Conservation (phyloP, 1,140 invertebrate genomes). For the Atta colombica region DNA sequence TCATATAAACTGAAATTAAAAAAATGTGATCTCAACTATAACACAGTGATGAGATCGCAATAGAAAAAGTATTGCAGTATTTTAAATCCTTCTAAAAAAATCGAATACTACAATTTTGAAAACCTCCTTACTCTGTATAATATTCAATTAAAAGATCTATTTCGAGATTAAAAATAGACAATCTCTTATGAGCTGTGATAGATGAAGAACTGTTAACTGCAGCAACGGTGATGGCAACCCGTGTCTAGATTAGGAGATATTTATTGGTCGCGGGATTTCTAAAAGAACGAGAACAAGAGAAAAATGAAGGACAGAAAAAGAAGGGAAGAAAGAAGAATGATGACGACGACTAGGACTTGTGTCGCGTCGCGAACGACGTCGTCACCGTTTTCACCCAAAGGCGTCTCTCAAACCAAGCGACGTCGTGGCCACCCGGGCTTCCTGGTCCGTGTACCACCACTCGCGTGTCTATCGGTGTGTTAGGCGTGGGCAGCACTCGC, state of each 20-base stretch:
- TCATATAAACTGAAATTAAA: neutral
- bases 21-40: neutral
- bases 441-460: constrained; percentile 63
- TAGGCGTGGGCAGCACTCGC: constrained; percentile 81
- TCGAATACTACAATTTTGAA: neutral
- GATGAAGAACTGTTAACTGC: constrained; percentile 13
- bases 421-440: constrained; percentile 48
- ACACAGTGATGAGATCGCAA: neutral
- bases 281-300: constrained; percentile 38
- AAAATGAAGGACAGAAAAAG: constrained; percentile 1
- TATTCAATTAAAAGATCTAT: neutral
- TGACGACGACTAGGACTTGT: neutral
- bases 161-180: neutral
- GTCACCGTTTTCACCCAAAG: constrained; percentile 68
- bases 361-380: constrained; percentile 35
- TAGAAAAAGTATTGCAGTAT: neutral
- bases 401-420: constrained; percentile 41
- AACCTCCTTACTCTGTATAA: neutral
- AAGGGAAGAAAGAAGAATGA: constrained; percentile 9
- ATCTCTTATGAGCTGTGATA: neutral
- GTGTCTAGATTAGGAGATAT: constrained; percentile 59
- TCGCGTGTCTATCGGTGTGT: constrained; percentile 43
- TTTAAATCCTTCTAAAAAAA: constrained; percentile 14
- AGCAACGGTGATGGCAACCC: constrained; percentile 18
- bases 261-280: constrained; percentile 27